Evolutionary conservation across 2,113 vertebrate species (phyloP), one percentile per base, ranked within the genome.

Genomic region (Synodontis membranacea): DNA sequence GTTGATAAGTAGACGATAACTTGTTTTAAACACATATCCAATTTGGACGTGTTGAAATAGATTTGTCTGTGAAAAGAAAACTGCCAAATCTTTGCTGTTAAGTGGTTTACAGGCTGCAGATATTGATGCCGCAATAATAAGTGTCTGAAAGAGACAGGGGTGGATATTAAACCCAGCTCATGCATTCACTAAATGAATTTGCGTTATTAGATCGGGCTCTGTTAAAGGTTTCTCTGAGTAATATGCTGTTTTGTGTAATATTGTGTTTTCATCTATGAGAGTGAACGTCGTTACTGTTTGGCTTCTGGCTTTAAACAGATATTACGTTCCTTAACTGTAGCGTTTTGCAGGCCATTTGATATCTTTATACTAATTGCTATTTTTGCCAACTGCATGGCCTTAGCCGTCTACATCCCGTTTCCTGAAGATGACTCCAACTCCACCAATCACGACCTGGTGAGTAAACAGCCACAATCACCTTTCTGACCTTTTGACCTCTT

Each of bases 371-470:
- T 99, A 95, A 94, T 99, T 94, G 96, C 98, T 95, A 99, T 99
- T 97, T 99, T 99, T 98, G 98, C 98, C 97, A 99, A 99, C 96
- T 99, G 98, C 95, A 98, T 99, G 98, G 98, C 98, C 97, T 99
- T 99, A 99, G 98, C 98, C 96, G 96, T 99, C 94, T 99, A 99
- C 93, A 96, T 99, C 94, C 98, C 98, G 90, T 99, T 99, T 93
- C 98, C 98, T 90, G 96, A 97, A 96, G 98, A 99, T 93, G 98
- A 99, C 96, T 99, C 98, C 90, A 99, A 99, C 95, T 98, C 97
- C 95, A 99, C 96, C 91, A 99, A 99, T 94, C 98, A 99, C 90
- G 97, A 99, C 93, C 96, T 99, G 97, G 98, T 99, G 95, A 97
- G 98, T 97, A 90, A n/a, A 85, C 10, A 14, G 3, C 31, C 15